Evolutionary conservation across 2,113 vertebrate genomes (phyloP).

Genomic region (Cyprinodon variegatus): DNA sequence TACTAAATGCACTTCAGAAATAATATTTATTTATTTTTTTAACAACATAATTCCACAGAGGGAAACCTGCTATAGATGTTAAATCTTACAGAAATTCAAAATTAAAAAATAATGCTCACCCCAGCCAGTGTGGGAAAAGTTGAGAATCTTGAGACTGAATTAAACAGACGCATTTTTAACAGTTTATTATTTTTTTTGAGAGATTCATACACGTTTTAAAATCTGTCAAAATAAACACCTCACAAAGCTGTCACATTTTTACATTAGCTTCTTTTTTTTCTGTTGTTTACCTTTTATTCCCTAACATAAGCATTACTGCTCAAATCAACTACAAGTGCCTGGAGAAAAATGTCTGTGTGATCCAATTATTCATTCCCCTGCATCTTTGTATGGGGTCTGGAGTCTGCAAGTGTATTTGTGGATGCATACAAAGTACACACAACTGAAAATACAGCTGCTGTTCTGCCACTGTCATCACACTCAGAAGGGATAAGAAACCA

Average conservation of each 20-base stretch:
- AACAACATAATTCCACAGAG: slow-evolving; percentile 7
- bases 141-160: slow-evolving; percentile 18
- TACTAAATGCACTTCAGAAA: neutral
- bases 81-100: slow-evolving; percentile 32
- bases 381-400: slow-evolving; percentile 35
- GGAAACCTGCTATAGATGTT: slow-evolving; percentile 4
- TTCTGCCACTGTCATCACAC: slow-evolving; percentile 51
- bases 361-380: slow-evolving; percentile 49
- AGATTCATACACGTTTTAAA: neutral
- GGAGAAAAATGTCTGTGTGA: slow-evolving; percentile 58
- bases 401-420: slow-evolving; percentile 5
- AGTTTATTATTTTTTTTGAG: neutral
- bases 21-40: neutral
- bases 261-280: neutral
- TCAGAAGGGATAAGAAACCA: slow-evolving; percentile 53
- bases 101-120: slow-evolving; percentile 28
- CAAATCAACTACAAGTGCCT: slow-evolving; percentile 42
- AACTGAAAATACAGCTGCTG: slow-evolving; percentile 63
- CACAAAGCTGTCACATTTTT: neutral
- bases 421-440: slow-evolving; percentile 12
- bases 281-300: neutral
- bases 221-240: slow-evolving; percentile 4
- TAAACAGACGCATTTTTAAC: neutral
- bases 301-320: slow-evolving; percentile 6
- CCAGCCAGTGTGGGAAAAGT: neutral